Conservation (phyloP, 37 sponge, comb jelly and placozoan species). For the Hormiphora californensis region DNA sequence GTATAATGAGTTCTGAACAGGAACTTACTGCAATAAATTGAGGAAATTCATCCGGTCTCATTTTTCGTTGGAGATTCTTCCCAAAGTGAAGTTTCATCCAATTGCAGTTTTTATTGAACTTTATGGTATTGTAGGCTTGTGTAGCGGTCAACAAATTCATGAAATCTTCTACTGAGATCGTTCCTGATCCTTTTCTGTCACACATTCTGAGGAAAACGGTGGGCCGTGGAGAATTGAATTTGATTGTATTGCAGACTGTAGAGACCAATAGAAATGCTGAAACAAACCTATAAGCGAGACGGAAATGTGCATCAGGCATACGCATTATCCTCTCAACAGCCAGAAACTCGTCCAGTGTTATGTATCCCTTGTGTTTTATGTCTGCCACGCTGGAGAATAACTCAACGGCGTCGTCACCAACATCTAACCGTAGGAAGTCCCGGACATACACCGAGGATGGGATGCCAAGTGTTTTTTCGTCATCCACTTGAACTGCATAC, state of each 20-base stretch:
- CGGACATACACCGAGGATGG: slow-evolving; percentile 22
- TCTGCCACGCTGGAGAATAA: slow-evolving; percentile 45
- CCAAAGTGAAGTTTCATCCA: slow-evolving; percentile 56
- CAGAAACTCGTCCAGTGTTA: slow-evolving; percentile 27
- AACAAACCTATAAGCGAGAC: too few species aligned
- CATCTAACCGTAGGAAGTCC: slow-evolving; percentile 40
- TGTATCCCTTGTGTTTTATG: neutral
- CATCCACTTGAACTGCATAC: slow-evolving; percentile 18
- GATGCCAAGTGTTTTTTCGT: neutral
- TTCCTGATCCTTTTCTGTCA: slow-evolving; percentile 28
- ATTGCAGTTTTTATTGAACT: slow-evolving; percentile 21
- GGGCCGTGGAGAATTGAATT: too few species aligned
- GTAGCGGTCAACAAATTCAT: slow-evolving; percentile 29
- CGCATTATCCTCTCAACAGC: slow-evolving; percentile 38
- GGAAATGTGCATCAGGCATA: slow-evolving; percentile 49
- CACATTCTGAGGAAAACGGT: slow-evolving; percentile 48
- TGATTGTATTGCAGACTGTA: too few species aligned
- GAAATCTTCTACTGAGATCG: slow-evolving; percentile 26
- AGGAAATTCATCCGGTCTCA: slow-evolving; percentile 50
- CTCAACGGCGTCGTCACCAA: slow-evolving; percentile 14
- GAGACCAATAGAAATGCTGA: too few species aligned
- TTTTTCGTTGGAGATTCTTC: neutral
- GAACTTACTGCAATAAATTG: slow-evolving; percentile 51
- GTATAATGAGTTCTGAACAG: neutral
- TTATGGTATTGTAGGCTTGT: slow-evolving; percentile 12